Base-by-base conservation (phyloP, 2,113 vertebrate genomes). In the Quiscalus mexicanus region DNA sequence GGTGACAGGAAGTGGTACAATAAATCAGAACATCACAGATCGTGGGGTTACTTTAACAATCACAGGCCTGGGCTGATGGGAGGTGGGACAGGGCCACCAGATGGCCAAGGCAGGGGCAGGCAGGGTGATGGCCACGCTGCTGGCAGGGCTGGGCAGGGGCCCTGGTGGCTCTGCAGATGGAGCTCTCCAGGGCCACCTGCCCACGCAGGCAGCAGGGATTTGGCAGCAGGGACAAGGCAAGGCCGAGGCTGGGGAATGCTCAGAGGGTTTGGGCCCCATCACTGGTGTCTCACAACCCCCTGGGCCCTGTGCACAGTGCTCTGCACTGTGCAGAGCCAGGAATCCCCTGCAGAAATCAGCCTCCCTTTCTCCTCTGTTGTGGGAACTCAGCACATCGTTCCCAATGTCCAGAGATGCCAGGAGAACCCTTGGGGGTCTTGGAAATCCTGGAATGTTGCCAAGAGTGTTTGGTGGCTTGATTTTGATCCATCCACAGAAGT, bases 61-160 rank as follows among this genome's bases (percentile, higher is more conserved):
- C 50, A 28, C 50, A 52, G 58, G 82, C 65, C 59, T 37, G 50
- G 70, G 55, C 21, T 63, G 52, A 33, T 0, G 3, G 63, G 44
- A 4, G 0, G 31, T 19, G 67, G 82, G 41, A 56, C 1, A 2
- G 58, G 67, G 58, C 53, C 53, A 82, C 22, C 87, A 94, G 89
- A 87, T 89, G 93, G 89, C 65, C 80, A 28, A 19, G 22, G 24
- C 49, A 68, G 85, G 87, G 89, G 69, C 84, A 89, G 50, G 65
- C 53, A 75, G 64, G 89, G 81, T 75, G 87, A 84, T 1, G 7
- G 75, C 12, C 12, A 6, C 0, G 5, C 55, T 0, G 22, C 45
- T 62, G 71, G 73, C 50, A 89, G 53, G 63, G 50, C 33, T 64
- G 42, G 78, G 78, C 93, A 71, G 8, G 1, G 6, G 67, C 30